Base-by-base conservation (phyloP, 2,797 vertebrate species). In the Melanogrammus aeglefinus region DNA sequence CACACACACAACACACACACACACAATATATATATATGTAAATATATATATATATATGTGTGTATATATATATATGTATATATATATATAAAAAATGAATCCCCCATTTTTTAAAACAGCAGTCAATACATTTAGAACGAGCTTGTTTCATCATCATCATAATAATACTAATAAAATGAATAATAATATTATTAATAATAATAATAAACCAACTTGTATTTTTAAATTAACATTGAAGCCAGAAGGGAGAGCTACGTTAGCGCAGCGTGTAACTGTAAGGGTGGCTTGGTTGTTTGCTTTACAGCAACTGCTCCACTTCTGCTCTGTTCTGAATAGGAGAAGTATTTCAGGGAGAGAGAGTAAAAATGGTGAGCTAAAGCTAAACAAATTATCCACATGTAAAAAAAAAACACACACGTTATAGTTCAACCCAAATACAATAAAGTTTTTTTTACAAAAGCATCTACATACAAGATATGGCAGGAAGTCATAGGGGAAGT, bases 181-280 rank as follows among this genome's bases (percentile, higher is more conserved):
- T 69, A 69, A 27, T 69, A 69, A 63, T 63, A 63, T 8, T 63
- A 57, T 18, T 57, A 63, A 24, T 63, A 63, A 63, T 63, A 63
- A 95, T 87, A 96, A 69, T 94, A 96, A 92, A 95, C 94, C 94
- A 95, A 96, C 95, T 96, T 95, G 94, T 91, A 97, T 96, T 95
- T 69, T 97, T 95, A 93, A 92, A 93, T 96, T 94, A 95, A 95
- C 95, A 94, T 95, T 69, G n/a, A 69, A 94, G 90, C 89, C 88
- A 93, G 90, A 94, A 94, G 89, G 85, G 87, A 91, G 95, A 94
- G 90, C 94, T 94, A 96, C 95, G 94, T 96, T 96, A 96, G 96
- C 98, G 97, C 97, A 98, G 97, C 96, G 98, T 98, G 97, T 97
- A 95, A 69, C 63, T 95, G 95, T 97, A 96, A 98, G 96, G 97